These are phyloP conservation scores for Polyploca ridens DNA, from an alignment of 2,888 invertebrate species.

Conservation along the genomic window DNA sequence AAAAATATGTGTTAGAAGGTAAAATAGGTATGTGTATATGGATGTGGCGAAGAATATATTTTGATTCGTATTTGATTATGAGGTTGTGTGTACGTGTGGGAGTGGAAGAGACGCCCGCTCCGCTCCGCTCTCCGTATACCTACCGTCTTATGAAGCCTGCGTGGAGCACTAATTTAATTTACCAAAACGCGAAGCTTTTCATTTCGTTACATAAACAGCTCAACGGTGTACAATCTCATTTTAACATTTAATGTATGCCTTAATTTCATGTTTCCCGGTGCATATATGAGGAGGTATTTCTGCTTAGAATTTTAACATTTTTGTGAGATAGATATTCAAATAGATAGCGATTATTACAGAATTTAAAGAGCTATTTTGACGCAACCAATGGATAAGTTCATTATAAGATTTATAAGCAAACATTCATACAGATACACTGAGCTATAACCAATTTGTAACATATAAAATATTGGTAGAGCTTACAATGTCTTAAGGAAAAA, in stretches of 20 bases:
- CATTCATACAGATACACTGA: neutral
- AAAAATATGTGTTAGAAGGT: neutral
- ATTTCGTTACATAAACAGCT: constrained; percentile 50
- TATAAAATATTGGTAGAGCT: neutral
- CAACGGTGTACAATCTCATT: constrained; percentile 48
- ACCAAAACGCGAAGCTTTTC: constrained; percentile 49
- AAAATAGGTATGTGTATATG: neutral
- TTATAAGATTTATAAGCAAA: neutral
- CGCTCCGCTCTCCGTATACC: neutral
- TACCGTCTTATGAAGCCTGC: constrained; percentile 11
- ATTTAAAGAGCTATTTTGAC: neutral
- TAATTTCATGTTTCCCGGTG: constrained; percentile 23
- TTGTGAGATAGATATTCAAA: neutral
- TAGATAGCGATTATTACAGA: neutral
- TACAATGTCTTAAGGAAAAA: too few relatives aligned
- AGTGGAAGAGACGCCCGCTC: constrained; percentile 27
- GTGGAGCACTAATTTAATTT: constrained; percentile 59
- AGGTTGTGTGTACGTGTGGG: constrained; percentile 16
- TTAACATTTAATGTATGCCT: constrained; percentile 40
- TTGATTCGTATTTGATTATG: constrained; percentile 11
- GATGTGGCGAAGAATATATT: neutral
- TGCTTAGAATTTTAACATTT: neutral
- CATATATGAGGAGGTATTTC: constrained; percentile 15
- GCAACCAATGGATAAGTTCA: neutral
- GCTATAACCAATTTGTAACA: neutral